These are phyloP conservation scores for Trachelus tabidus DNA, from an alignment of 2,888 invertebrate species.

Conservation along the genomic window DNA sequence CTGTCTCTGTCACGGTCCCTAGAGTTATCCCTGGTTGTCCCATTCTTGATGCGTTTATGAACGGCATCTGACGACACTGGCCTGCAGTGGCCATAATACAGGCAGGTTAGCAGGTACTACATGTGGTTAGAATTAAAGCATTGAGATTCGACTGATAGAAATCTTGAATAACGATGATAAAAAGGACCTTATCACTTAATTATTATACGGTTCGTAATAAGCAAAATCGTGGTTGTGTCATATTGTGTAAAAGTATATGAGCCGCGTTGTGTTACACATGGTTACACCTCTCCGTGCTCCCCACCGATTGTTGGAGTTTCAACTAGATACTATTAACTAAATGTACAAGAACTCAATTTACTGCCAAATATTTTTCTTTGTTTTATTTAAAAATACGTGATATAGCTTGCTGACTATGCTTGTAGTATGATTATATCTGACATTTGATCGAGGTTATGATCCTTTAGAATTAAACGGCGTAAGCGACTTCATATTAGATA, in stretches of 20 bases:
- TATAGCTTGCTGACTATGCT: neutral
- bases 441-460: neutral
- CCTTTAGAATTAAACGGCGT: neutral
- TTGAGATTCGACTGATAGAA: neutral
- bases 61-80: neutral
- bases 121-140: neutral
- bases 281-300: neutral
- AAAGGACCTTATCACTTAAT: neutral
- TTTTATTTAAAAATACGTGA: neutral
- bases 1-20: no score
- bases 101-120: no score
- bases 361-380: neutral
- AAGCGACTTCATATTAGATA: neutral
- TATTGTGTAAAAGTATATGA: neutral
- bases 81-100: no score
- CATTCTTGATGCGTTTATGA: neutral
- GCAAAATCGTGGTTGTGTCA: neutral
- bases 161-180: neutral
- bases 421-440: neutral
- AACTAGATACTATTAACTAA: neutral
- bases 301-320: neutral
- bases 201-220: neutral
- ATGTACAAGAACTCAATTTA: neutral
- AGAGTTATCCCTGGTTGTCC: neutral
- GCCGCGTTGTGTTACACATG: neutral